phyloP scores from a whole-genome alignment of 2,888 invertebrate species.

The Cerastis leucographa region DNA sequence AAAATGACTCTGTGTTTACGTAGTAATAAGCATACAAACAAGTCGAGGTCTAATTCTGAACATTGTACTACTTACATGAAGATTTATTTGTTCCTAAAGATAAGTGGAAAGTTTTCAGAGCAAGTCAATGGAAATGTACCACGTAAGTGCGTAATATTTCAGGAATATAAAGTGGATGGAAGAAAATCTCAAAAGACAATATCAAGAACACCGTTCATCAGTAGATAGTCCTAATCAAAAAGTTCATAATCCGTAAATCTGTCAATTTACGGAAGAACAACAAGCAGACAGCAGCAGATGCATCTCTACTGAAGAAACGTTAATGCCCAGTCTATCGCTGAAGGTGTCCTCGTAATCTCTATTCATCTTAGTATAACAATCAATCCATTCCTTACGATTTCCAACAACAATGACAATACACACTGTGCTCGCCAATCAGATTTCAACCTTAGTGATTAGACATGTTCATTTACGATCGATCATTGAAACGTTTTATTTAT shows the following conservation, averaged over 20 bases:
- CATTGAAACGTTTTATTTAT: slow-evolving; percentile 46
- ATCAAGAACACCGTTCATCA: background rate
- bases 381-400: background rate
- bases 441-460: slow-evolving; percentile 23
- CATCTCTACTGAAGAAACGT: background rate
- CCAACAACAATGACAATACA: background rate
- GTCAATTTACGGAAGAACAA: background rate
- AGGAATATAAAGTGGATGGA: background rate
- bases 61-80: background rate
- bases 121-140: background rate
- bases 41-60: background rate
- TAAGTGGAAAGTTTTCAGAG: background rate
- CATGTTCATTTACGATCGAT: slow-evolving; percentile 36
- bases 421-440: slow-evolving; percentile 7
- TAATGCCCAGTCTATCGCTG: background rate
- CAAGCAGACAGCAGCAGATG: background rate
- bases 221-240: background rate
- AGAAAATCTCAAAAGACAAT: background rate
- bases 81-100: background rate
- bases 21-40: background rate
- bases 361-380: background rate
- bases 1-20: background rate
- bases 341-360: background rate
- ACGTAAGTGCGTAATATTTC: background rate
- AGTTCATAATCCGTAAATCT: background rate